These are phyloP conservation scores for Helarctos malayanus DNA, from an alignment of 2,797 vertebrate genomes.

Conservation along the genomic window DNA sequence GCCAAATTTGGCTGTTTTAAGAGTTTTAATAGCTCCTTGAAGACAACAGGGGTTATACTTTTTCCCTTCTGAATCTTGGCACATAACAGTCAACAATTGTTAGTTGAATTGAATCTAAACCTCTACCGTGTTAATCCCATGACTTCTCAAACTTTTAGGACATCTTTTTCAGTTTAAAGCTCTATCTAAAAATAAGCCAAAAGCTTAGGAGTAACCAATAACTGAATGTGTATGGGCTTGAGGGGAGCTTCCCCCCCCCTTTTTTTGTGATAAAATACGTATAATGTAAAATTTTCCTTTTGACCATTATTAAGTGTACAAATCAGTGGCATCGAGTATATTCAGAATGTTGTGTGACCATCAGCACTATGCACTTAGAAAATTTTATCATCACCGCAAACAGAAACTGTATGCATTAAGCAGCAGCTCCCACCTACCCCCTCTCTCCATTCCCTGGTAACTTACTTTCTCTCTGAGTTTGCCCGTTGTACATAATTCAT, in stretches of 20 bases:
- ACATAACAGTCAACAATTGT: constrained; percentile 30
- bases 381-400: not conserved
- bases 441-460: not conserved
- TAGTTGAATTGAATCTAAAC: constrained; percentile 46
- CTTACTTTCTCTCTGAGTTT: constrained; percentile 60
- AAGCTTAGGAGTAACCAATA: not conserved
- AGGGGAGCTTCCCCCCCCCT: not conserved
- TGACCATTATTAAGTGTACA: not conserved
- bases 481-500: not conserved
- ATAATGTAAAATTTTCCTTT: constrained; percentile 39
- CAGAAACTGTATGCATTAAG: not conserved
- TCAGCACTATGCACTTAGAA: not conserved
- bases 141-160: not conserved
- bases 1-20: constrained; percentile 45
- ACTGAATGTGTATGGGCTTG: not conserved
- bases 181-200: not conserved
- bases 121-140: not conserved
- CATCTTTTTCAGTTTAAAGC: constrained; percentile 1
- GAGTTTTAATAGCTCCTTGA: constrained; percentile 6
- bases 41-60: not conserved
- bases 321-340: not conserved
- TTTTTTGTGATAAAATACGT: not conserved
- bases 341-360: not conserved
- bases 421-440: not conserved
- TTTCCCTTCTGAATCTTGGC: not conserved